Percentiles rank a stretch among this genome's conserved stretches.
phyloP scores from a whole-genome alignment of 2,797 vertebrate species.

The Florisuga fusca region DNA sequence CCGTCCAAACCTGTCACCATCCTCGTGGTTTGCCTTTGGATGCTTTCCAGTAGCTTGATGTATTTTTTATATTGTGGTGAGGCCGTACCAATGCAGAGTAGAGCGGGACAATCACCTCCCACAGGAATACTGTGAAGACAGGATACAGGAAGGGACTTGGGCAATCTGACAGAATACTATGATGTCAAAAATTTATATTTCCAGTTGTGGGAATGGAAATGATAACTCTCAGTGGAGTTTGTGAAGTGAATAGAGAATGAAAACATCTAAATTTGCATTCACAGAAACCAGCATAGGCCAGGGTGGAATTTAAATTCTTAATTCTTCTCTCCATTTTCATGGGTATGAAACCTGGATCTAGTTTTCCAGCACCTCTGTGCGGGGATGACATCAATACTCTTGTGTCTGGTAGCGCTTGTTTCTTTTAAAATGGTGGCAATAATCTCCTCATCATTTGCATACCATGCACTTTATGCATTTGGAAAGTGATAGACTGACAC shows the following conservation, averaged over 20 bases:
- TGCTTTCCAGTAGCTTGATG: too few relatives aligned
- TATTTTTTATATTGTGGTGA: too few relatives aligned
- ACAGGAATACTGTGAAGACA: background rate
- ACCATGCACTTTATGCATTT: background rate
- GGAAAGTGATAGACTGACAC: background rate
- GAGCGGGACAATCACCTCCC: too few relatives aligned
- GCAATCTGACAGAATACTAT: background rate
- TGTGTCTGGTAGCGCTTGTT: background rate
- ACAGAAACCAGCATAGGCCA: background rate
- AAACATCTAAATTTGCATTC: background rate
- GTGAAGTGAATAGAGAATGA: background rate
- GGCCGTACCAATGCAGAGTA: too few relatives aligned
- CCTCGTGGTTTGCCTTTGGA: too few relatives aligned
- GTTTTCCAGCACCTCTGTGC: background rate
- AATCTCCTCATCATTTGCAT: background rate
- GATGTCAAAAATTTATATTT: background rate
- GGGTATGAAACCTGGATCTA: background rate
- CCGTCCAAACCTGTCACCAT: too few relatives aligned
- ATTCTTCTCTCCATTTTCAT: background rate
- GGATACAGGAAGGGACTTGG: background rate
- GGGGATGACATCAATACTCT: background rate
- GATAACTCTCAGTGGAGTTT: background rate
- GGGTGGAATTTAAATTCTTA: background rate
- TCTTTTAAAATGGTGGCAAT: background rate
- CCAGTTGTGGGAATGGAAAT: background rate